Conservation (phyloP, 2,113 vertebrate species). For the Odobenus rosmarus region DNA sequence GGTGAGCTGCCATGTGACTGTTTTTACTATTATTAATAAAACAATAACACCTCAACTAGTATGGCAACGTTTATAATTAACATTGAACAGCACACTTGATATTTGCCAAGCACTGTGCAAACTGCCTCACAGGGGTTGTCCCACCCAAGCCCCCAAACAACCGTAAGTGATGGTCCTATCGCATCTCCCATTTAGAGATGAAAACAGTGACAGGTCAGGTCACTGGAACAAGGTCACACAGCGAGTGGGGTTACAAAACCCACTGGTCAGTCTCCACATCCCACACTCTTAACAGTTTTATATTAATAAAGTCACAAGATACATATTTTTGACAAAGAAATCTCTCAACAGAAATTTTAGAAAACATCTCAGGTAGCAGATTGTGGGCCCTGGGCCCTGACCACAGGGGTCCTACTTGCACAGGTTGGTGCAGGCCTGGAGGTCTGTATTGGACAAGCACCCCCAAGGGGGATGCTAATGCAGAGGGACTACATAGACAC, state of each 20-base stretch:
- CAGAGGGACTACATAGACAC: neutral
- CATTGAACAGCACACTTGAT: neutral
- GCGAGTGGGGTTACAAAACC: neutral
- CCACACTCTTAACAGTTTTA: neutral
- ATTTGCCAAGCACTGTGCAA: neutral
- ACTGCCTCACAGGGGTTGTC: too few species aligned
- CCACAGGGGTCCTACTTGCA: neutral
- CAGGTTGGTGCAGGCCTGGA: too few species aligned
- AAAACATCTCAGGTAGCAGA: neutral
- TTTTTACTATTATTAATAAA: neutral
- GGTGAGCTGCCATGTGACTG: neutral
- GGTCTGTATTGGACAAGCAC: neutral
- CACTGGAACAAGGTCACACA: neutral
- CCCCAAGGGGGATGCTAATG: neutral
- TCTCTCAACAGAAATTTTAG: neutral
- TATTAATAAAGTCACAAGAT: neutral
- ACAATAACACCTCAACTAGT: neutral
- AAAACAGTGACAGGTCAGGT: neutral
- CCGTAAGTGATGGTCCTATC: neutral
- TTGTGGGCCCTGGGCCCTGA: neutral
- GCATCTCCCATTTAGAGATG: neutral
- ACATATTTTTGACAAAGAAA: neutral
- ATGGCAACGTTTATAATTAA: neutral
- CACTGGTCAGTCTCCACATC: fast-evolving
- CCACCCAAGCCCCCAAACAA: neutral